Evolutionary conservation across 2,888 invertebrate species (phyloP), one percentile per base, ranked within the genome.

Genomic region (Eurois occulta): DNA sequence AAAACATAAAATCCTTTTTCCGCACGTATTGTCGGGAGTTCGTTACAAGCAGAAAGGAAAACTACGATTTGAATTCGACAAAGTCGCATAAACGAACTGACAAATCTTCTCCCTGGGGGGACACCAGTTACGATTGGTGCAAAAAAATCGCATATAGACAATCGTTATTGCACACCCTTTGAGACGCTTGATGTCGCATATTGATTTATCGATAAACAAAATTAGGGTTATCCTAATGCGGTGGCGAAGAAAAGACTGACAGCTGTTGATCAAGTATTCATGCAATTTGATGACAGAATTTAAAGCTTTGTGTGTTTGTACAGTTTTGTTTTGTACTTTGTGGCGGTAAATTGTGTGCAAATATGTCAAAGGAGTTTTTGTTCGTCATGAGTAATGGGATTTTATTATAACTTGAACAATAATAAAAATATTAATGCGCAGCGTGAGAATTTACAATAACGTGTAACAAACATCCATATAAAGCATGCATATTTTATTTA

Each of bases 11-110:
- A 92, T 92, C 91, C 93, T 87, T 80, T 90, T 95, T 95, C 94
- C 95, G 95, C 96, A 96, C 96, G 96, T 95, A 95, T 95, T 95
- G 95, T 94, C 91, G 90, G 89, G 89, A 91, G 92, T 95, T 96
- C 95, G 96, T 95, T 95, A 95, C 95, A 92, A 91, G 90, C 88
- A 91, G 93, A 92, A 93, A 94, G 86, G 88, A 94, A 93, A 95
- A 95, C 95, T 95, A 95, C 94, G 92, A 95, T 95, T 95, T 94
- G 94, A 94, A 95, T 94, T 92, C 91, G 90, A 92, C 93, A 94
- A 95, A 95, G 93, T 93, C 94, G 91, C 90, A 93, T 93, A 95
- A 96, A 96, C 94, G 96, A 96, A 96, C 95, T 94, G 93, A 91
- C 93, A 95, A 95, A 95, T 93, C 92, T 91, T 87, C 86, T 88